Evolutionary conservation across 2,888 invertebrate genomes (phyloP).

Genomic region (Argyra leucocephala): DNA sequence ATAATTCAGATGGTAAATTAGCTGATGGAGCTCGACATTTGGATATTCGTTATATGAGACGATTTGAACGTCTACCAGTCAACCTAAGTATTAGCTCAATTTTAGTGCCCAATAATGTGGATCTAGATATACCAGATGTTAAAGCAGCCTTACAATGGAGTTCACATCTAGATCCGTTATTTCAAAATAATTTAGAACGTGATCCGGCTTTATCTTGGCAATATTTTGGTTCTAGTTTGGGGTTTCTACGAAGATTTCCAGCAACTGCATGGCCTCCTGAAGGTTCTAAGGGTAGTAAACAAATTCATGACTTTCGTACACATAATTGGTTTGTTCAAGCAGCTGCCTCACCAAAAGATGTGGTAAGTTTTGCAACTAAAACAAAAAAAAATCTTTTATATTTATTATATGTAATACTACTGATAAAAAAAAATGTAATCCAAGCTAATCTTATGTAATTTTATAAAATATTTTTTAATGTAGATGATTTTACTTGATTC

Average conservation of each 20-base stretch:
- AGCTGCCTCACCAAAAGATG: conserved; percentile 93
- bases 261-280: conserved; percentile 86
- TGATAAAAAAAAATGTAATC: too few relatives aligned
- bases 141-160: conserved; percentile 92
- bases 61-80: conserved; percentile 78
- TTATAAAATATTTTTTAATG: not conserved
- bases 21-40: conserved; percentile 62
- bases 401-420: not conserved
- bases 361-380: conserved; percentile 49
- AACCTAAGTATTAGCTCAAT: conserved; percentile 79
- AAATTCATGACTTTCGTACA: conserved; percentile 87
- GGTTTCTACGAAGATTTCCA: conserved; percentile 91
- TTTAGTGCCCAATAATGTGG: conserved; percentile 59
- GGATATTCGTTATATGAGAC: conserved; percentile 63
- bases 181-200: conserved; percentile 79
- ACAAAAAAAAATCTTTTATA: not conserved
- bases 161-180: conserved; percentile 77
- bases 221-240: conserved; percentile 92
- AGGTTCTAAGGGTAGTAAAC: conserved; percentile 65
- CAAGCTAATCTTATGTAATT: too few relatives aligned
- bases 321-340: conserved; percentile 95
- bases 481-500: conserved; percentile 75
- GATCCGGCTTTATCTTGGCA: conserved; percentile 96
- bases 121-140: conserved; percentile 56
- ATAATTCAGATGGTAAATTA: conserved; percentile 64